Evolutionary conservation across 2,888 invertebrate species (phyloP), one percentile per base, ranked within the genome.

Genomic region (Eristalinus sepulchralis): DNA sequence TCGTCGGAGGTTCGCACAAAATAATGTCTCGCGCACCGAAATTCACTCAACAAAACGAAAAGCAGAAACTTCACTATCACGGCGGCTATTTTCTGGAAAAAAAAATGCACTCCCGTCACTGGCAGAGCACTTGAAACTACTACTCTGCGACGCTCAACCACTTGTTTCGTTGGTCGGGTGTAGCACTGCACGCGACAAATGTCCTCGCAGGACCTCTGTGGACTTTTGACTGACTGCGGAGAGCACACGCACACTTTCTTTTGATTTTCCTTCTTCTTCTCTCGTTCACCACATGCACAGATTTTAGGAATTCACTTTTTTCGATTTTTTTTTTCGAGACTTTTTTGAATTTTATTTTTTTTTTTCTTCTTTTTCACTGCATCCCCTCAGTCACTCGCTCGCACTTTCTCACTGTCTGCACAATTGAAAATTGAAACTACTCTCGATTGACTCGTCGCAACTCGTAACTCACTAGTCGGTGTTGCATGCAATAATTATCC

Each of bases 81-180:
- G 39, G 11, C 2, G 27, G 5, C 27, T 2, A 39, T 39, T 39
- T 39, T 63, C 31, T 63, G 27, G 27, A 5, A 5, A 5, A 27
- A n/a, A 27, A 27, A 27, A 47, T n/a, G 1, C 17, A 17, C 47
- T 57, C 53, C 20, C 22, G 53, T 31, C 47, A 3, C 27, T 73
- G 27, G 27, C 27, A 27, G 5, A 27, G 27, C 27, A 27, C 27
- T 27, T 5, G 27, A 27, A 27, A 27, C 27, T 27, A 27, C 27
- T 27, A 27, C 27, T 27, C 27, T 27, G 27, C 27, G 27, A 27
- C 27, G 53, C 39, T 73, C 83, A 88, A 88, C 80, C 83, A 88
- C 83, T 84, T 88, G 84, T 88, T 81, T 84, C 70, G 34, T 70
- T 66, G 34, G 57, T 11, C 68, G 53, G 47, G 47, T 47, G 17